A percentile compares a stretch with the other conserved stretches of the same genome.
Evolutionary conservation across 2,113 vertebrate species (phyloP).

Genomic region (Mesocricetus auratus): DNA sequence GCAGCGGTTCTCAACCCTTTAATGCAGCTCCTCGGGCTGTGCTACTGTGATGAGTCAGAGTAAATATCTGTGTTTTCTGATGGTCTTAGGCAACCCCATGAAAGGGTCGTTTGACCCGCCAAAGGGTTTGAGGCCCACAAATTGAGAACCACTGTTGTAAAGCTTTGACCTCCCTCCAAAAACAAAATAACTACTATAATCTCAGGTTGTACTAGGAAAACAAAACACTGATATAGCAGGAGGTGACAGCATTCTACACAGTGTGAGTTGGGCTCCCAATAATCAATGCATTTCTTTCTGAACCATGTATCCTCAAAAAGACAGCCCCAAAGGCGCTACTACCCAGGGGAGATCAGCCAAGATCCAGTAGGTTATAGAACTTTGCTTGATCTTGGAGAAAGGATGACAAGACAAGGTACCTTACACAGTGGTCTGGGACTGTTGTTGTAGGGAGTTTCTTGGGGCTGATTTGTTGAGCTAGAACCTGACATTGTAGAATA

Average conservation of each 20-base stretch:
- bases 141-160: neutral
- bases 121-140: neutral
- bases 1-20: no score
- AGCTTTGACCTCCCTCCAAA: neutral
- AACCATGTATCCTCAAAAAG: neutral
- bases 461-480: neutral
- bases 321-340: neutral
- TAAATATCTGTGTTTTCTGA: neutral
- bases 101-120: neutral
- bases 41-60: no score
- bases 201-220: neutral
- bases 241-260: neutral
- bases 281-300: neutral
- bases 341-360: neutral
- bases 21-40: no score
- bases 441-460: neutral
- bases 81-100: neutral
- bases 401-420: neutral
- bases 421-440: neutral
- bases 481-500: neutral
- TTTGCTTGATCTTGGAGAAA: neutral
- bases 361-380: neutral
- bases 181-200: neutral
- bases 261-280: neutral
- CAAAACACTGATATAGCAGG: neutral